A percentile compares a stretch with the other conserved stretches of the same genome.
These are phyloP conservation scores for Gallinago nigripennis DNA, from an alignment of 2,797 vertebrate species.

Conservation along the genomic window DNA sequence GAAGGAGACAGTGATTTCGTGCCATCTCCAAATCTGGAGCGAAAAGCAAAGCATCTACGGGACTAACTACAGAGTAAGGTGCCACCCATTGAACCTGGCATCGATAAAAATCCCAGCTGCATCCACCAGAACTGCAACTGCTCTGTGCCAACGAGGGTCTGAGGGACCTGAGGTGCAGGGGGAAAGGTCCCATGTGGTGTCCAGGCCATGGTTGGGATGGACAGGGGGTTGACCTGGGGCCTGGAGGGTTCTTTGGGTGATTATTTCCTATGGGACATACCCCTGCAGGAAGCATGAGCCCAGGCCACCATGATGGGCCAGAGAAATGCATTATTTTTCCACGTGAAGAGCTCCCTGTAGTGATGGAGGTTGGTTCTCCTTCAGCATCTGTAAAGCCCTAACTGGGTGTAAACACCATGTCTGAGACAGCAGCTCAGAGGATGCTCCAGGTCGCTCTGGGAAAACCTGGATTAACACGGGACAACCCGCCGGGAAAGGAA, in stretches of 20 bases:
- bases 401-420: neutral
- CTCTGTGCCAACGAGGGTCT: neutral
- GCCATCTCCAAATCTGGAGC: neutral
- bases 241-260: neutral
- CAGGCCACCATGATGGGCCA: neutral
- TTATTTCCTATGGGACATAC: neutral
- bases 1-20: neutral
- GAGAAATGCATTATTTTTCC: neutral
- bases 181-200: neutral
- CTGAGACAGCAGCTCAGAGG: fast-evolving
- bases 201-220: neutral
- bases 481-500: neutral
- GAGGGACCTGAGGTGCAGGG: neutral
- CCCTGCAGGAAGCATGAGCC: neutral
- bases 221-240: neutral
- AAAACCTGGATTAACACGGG: neutral
- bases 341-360: neutral
- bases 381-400: neutral
- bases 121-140: neutral
- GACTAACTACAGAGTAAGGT: neutral
- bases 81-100: neutral
- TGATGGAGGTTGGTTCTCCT: neutral
- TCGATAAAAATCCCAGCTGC: neutral
- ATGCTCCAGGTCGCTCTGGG: neutral
- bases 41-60: neutral